Evolutionary conservation across 1,140 invertebrate genomes (phyloP).

Genomic region (Nasonia vitripennis): DNA sequence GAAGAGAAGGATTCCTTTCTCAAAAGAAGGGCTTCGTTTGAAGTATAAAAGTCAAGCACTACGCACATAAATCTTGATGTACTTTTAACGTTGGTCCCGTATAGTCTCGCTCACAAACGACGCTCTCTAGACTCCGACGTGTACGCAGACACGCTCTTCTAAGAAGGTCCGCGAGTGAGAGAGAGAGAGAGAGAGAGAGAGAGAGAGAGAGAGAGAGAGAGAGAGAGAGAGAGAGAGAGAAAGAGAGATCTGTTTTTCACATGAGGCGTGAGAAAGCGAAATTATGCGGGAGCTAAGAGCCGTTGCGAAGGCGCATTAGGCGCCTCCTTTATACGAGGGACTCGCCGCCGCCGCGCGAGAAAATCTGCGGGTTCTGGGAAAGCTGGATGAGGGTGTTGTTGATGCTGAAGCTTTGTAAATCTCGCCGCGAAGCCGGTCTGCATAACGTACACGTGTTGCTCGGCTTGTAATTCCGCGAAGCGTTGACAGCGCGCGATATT

Average conservation of each 20-base stretch:
- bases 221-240: conserved; percentile 39
- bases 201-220: conserved; percentile 42
- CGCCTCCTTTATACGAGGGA: background rate
- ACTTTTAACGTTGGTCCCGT: no score
- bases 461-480: background rate
- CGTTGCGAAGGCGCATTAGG: background rate
- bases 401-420: conserved; percentile 11
- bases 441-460: no score
- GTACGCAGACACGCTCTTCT: background rate
- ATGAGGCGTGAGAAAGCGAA: conserved; percentile 42
- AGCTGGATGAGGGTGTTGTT: background rate
- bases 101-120: no score
- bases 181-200: conserved; percentile 40
- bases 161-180: conserved; percentile 28
- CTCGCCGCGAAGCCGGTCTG: no score
- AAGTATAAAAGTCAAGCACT: no score
- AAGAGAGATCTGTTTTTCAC: conserved; percentile 43
- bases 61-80: no score
- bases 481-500: no score
- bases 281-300: conserved; percentile 19
- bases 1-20: no score
- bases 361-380: conserved; percentile 39
- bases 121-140: no score
- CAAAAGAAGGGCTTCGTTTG: no score
- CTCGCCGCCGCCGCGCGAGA: background rate